phyloP scores from a whole-genome alignment of 2,888 invertebrate species.

The Zygogramma bicolorata region DNA sequence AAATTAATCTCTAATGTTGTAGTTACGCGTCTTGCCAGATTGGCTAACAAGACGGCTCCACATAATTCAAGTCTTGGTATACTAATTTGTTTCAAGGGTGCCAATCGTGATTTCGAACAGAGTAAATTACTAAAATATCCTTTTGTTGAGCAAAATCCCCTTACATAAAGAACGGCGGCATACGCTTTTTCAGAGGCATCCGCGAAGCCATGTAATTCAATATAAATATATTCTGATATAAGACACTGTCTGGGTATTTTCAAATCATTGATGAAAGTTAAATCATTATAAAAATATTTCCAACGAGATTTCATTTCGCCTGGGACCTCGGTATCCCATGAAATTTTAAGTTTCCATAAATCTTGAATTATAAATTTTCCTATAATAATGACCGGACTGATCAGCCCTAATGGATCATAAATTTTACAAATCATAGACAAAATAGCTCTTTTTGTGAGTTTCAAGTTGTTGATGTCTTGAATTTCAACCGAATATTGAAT shows the following conservation, averaged over 20 bases:
- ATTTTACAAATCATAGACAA: constrained; percentile 30
- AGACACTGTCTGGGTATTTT: constrained; percentile 13
- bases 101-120: not conserved
- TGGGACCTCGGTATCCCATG: constrained; percentile 35
- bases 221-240: not conserved
- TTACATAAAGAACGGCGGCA: not conserved
- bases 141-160: not conserved
- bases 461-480: not conserved
- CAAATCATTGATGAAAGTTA: not conserved
- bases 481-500: constrained; percentile 25
- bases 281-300: not conserved
- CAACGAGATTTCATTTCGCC: constrained; percentile 12
- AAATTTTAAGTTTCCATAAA: constrained; percentile 31
- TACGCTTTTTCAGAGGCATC: constrained; percentile 19
- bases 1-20: not conserved
- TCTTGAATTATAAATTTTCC: constrained; percentile 33
- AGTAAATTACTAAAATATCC: not conserved
- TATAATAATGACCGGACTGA: constrained; percentile 27
- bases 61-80: constrained; percentile 13
- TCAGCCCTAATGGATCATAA: constrained; percentile 33
- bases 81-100: constrained; percentile 1
- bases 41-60: constrained; percentile 15
- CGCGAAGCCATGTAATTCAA: constrained; percentile 17
- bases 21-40: not conserved
- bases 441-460: constrained; percentile 30